Base-by-base conservation (phyloP, 2,888 invertebrate species). In the Ectemnius continuus region DNA sequence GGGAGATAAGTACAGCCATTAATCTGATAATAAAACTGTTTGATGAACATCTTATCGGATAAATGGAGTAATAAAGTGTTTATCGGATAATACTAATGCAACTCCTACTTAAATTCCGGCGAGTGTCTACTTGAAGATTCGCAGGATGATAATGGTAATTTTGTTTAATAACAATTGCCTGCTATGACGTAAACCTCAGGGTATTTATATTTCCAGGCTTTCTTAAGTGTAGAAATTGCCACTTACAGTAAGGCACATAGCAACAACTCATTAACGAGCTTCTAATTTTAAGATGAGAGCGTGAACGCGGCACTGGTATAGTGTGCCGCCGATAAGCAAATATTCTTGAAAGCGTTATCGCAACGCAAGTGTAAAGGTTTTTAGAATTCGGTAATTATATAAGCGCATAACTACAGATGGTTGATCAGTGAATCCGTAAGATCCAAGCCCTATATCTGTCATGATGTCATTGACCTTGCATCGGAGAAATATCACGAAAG, bases 381-480 rank as follows among this genome's bases (percentile, higher is more conserved):
- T 46, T 6, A 8, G n/a, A 59, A 16, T n/a, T 26, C 64, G 36
- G 28, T 66, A 61, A 59, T 58, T 26, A 56, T 59, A 16, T 67
- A 65, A 66, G 47, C 13, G 28, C 74, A 57, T 26, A 64, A 20
- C 45, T 72, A 48, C 47, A 45, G 36, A 58, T 18, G 48, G 70
- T 45, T 65, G 45, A 61, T 14, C 5, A 28, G 68, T 56, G 63
- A 62, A 3, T 23, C n/a, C 8, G 48, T 18, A 13, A 16, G 61
- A 45, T 57, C 64, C 64, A 46, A 36, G 28, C 26, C 8, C 47
- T 57, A 45, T 70, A 26, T 26, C 11, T 47, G 46, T 61, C 14
- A 62, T 48, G 58, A 23, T 67, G 68, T 65, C 73, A 67, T 79
- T 66, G 61, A 66, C 52, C 63, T 81, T 73, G 70, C 58, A 69